Base-by-base conservation (phyloP, 2,888 invertebrate species). In the Leptinotarsa peninsularis region DNA sequence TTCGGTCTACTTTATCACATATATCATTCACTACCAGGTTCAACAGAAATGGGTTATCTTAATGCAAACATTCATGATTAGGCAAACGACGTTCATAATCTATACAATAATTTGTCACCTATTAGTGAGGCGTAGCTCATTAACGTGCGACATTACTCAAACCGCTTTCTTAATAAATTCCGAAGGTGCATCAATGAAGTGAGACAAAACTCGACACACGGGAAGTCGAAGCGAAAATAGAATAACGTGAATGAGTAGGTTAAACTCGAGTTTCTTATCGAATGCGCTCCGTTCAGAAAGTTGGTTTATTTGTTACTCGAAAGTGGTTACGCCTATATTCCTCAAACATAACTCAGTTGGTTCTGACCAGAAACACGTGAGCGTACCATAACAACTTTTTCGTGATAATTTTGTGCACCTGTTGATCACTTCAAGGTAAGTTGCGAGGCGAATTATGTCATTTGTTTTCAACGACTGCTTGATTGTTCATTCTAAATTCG, bases 271-370 rank as follows among this genome's bases (percentile, higher is more conserved):
- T 63, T 63, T 63, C 63, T 63, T 63, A 43, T 63, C 33, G 27
- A 58, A 43, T 43, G 63, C 63, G 63, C 63, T 63, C n/a, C 33
- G 43, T 15, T 63, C 63, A 7, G 63, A 63, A 63, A 63, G 63
- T n/a, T 63, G 43, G 63, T 14, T 23, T 56, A 43, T 63, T 33
- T 67, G 73, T 73, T 33, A 69, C 50, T 54, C 58, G 71, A 68
- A 50, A 23, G n/a, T 66, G 74, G 71, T 69, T 50, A 71, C 76
- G 74, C 76, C 76, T 72, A 74, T 76, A 56, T 63, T 56, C 58
- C 63, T n/a, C n/a, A 21, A 21, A 60, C 50, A 52, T 70, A 33
- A 69, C 68, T 73, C 43, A 63, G 71, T 70, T 23, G 66, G 66
- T 66, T 68, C 71, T 76, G 72, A 69, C 74, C 49, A 21, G 58